Evolutionary conservation across 2,797 vertebrate genomes (phyloP), one percentile per base, ranked within the genome.

Genomic region (Falco biarmicus): DNA sequence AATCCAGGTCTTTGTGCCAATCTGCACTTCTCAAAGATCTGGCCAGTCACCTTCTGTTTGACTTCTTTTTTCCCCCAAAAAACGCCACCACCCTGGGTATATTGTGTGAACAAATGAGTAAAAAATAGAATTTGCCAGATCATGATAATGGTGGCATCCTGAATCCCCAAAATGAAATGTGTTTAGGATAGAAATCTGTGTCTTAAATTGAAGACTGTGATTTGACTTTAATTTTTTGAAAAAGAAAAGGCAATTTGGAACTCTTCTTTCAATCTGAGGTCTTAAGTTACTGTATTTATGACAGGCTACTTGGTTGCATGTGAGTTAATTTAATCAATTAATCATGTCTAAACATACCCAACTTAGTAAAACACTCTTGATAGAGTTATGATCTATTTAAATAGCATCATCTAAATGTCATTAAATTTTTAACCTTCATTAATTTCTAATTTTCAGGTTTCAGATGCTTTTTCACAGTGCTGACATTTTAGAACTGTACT

Each of bases 391-490:
- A 94, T 87, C 70, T 83, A 94, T 94, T 95, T 95, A 94, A 97
- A 85, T 73, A 89, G 37, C 39, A 92, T 47, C 18, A 87, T 95
- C 37, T 92, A 87, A 92, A 86, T 94, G 75, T 90, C 34, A 90
- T 97, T 96, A 94, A 69, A 24, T 86, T 92, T 96, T 95, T 90
- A 96, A 80, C 64, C 75, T 28, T 95, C 85, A 85, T 93, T 95
- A 95, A 95, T 95, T 96, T 94, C 78, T 87, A 66, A 88, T 95
- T 95, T 96, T 73, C 63, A 68, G 48, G 31, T 87, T 96, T 95
- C 7, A 10, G 24, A 63, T 71, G 11, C 26, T 92, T 96, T 94
- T 89, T 70, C 50, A 82, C 32, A 70, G 14, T 54, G 19, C 7
- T 88, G 59, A 79, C 26, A 76, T 92, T 91, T 93, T 83, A 65